Evolutionary conservation across 2,888 invertebrate genomes (phyloP), one percentile per base, ranked within the genome.

Genomic region (Xestoiulus laeticollis): DNA sequence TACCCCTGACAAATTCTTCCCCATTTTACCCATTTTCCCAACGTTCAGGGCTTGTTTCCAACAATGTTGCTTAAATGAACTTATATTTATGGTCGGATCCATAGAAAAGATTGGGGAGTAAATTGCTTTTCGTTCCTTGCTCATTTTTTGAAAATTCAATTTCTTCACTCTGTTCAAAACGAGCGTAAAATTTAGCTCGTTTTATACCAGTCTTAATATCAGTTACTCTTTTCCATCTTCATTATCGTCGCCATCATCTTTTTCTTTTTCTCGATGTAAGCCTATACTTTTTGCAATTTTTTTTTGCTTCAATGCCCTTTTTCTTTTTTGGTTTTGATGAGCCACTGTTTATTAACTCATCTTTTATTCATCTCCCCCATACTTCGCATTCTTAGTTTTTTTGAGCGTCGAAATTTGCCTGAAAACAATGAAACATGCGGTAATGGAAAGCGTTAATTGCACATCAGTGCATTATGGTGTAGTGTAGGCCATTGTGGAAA

Each of bases 381-480:
- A 78, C 1, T 78, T 78, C 30, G 78, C 78, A 78, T 78, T 78
- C 30, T 78, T 78, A 16, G 22, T 26, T 78, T 78, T 78, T 78
- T 78, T 78, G 48, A 22, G 68, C 12, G 68, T 6, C 26, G 68
- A 68, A 68, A 68, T 78, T 78, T 78, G 78, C 30, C 78, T 78
- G 78, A 30, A 78, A 78, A 78, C 78, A 78, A 78, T 78, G 78
- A 78, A 78, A 78, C 78, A 78, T 30, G 78, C 78, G 30, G 78
- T 78, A 32, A 26, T 78, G 30, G 30, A 16, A 78, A 78, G 78
- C 78, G 30, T 78, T 78, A 78, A 78, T 78, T 78, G 78, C 16
- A 26, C 78, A 78, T 78, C 78, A 30, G 78, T 78, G 78, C 78
- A 78, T 78, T 78, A 78, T 14, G 78, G 30, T 30, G 10, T 30